Base-by-base conservation (phyloP, 2,888 invertebrate species). In the Conchocele bisecta region DNA sequence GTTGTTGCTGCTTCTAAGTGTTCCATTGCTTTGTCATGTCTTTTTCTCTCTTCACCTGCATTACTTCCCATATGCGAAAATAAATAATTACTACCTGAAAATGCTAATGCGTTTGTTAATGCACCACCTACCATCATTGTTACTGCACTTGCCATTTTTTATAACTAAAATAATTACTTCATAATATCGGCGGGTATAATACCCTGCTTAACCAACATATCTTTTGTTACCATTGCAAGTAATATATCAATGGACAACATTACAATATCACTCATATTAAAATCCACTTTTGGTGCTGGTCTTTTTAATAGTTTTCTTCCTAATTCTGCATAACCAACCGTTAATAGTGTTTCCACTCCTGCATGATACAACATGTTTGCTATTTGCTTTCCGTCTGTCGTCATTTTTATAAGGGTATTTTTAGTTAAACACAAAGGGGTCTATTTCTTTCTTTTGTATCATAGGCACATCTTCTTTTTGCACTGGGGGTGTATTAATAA, bases 21-120 rank as follows among this genome's bases (percentile, higher is more conserved):
- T 74, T 69, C 69, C n/a, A 69, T 41, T 57, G 69, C 65, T 53
- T 69, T 74, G 22, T 74, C 73, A 56, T 74, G 73, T 51, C 68
- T 41, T 60, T 64, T 50, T 26, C 66, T 33, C 42, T 70, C 59
- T 58, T 61, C 66, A 51, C 54, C 73, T 5, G 29, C 39, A 50
- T 58, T 26, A 48, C 51, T 44, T n/a, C 48, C 58, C 54, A 58
- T 57, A 56, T 56, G 39, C 41, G 56, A 56, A 56, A 56, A 56
- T 42, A 56, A 56, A 39, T 56, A 56, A 56, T 56, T 56, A 56
- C 56, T 56, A 56, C 56, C 56, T 28, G 56, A 56, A 39, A 56
- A 41, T 5, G 56, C 56, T 41, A 39, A 56, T 9, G 56, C 56
- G 29, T 56, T 56, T 6, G 29, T 29, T 6, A 37, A 28, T 56